Conservation (phyloP, 2,888 invertebrate species). For the Eupithecia insigniata region DNA sequence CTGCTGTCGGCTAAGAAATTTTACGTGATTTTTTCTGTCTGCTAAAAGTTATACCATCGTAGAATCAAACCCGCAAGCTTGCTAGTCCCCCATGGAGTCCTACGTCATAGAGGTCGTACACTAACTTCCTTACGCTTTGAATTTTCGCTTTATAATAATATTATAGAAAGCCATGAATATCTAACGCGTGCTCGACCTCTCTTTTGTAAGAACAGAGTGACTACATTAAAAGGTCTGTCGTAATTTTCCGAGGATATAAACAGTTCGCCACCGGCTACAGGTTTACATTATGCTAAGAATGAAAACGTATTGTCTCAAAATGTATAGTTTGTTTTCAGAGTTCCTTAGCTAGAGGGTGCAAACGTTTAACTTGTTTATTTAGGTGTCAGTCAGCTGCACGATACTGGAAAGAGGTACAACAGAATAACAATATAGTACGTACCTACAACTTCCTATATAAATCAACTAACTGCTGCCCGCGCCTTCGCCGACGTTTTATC, state of each 20-base stretch:
- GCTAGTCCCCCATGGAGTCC: background rate
- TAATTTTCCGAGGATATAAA: slow-evolving; percentile 28
- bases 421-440: background rate
- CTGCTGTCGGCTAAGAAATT: too few species aligned
- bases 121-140: too few species aligned
- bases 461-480: too few species aligned
- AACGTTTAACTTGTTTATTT: background rate
- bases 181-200: slow-evolving; percentile 37
- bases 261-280: slow-evolving; percentile 20
- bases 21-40: background rate
- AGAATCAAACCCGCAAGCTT: background rate
- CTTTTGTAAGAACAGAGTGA: slow-evolving; percentile 26
- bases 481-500: too few species aligned
- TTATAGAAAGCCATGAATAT: slow-evolving; percentile 43
- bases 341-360: background rate
- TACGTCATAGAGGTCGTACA: background rate
- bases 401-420: background rate
- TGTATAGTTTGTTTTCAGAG: slow-evolving; percentile 4
- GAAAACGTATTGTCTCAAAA: background rate
- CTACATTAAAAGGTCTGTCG: slow-evolving; percentile 35
- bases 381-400: background rate
- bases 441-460: background rate
- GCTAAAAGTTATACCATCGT: background rate
- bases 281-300: slow-evolving; percentile 14
- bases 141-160: too few species aligned